These are phyloP conservation scores for Blomia tropicalis DNA, from an alignment of 2,888 invertebrate genomes.

Conservation along the genomic window DNA sequence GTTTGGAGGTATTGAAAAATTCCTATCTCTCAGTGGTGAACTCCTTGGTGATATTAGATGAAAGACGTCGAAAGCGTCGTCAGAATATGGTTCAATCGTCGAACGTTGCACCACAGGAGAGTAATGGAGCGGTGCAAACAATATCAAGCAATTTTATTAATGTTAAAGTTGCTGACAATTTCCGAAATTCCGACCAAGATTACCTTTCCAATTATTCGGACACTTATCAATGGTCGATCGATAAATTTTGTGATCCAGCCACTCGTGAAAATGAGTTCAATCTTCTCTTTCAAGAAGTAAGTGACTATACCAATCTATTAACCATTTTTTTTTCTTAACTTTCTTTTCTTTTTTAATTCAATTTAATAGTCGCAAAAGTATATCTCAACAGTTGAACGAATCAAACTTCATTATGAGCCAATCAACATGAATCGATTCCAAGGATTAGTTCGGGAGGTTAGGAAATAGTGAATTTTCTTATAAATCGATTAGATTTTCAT, in stretches of 20 bases:
- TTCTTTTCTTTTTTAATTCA: background rate
- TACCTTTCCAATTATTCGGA: background rate
- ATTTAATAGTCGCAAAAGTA: background rate
- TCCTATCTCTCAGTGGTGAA: conserved; percentile 5
- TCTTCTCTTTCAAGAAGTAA: background rate
- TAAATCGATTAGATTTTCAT: too few relatives aligned
- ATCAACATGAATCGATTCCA: conserved; percentile 13
- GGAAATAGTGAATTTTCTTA: too few relatives aligned
- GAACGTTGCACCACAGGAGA: background rate
- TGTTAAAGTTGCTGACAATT: background rate
- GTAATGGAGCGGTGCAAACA: background rate
- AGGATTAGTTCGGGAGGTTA: background rate
- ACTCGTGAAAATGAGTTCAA: conserved; percentile 8
- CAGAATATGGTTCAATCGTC: background rate
- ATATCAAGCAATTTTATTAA: background rate
- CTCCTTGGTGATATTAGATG: conserved; percentile 2
- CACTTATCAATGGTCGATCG: background rate
- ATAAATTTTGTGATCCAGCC: conserved; percentile 1
- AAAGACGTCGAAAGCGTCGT: background rate
- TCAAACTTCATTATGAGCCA: background rate
- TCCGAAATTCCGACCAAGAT: background rate
- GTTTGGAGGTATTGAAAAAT: background rate
- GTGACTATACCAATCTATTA: background rate
- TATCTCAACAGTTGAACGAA: background rate
- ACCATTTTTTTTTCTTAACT: background rate